A percentile compares a stretch with the other conserved stretches of the same genome.
Conservation (phyloP, 2,888 invertebrate species). For the Podabrus alpinus region DNA sequence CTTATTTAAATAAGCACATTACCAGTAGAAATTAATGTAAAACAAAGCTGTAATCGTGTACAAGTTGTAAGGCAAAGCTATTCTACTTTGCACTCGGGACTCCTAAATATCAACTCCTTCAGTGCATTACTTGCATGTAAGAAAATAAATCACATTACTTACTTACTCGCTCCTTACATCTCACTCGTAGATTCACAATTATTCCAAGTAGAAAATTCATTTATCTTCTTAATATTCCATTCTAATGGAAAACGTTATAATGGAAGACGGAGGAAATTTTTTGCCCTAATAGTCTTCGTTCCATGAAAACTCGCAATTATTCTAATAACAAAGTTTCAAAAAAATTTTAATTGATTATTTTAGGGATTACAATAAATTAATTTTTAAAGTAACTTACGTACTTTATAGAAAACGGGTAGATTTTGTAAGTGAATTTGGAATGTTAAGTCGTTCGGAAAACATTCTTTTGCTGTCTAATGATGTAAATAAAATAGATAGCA, state of each 20-base stretch:
- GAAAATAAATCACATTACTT: conserved; percentile 15
- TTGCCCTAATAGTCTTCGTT: neutral
- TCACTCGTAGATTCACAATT: neutral
- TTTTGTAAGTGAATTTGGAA: neutral
- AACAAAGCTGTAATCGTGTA: neutral
- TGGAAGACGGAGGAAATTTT: neutral
- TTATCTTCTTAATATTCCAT: conserved; percentile 6
- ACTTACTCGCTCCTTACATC: neutral
- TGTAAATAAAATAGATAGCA: conserved; percentile 7
- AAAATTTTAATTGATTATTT: neutral
- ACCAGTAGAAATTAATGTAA: neutral
- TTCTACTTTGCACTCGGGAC: neutral
- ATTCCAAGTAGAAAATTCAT: conserved; percentile 4
- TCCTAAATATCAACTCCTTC: conserved; percentile 6
- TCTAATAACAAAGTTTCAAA: neutral
- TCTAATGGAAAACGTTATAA: neutral
- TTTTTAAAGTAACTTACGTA: neutral
- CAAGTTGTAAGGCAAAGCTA: neutral
- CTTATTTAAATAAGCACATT: neutral
- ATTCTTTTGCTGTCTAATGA: conserved; percentile 8
- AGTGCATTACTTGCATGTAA: conserved; percentile 6
- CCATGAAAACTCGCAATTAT: neutral
- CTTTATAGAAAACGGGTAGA: neutral
- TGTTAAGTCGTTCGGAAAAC: conserved; percentile 2
- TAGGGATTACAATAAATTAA: conserved; percentile 8